A percentile compares a stretch with the other conserved stretches of the same genome.
Evolutionary conservation across 2,888 invertebrate species (phyloP).

Genomic region (Pseudanteris insignis): DNA sequence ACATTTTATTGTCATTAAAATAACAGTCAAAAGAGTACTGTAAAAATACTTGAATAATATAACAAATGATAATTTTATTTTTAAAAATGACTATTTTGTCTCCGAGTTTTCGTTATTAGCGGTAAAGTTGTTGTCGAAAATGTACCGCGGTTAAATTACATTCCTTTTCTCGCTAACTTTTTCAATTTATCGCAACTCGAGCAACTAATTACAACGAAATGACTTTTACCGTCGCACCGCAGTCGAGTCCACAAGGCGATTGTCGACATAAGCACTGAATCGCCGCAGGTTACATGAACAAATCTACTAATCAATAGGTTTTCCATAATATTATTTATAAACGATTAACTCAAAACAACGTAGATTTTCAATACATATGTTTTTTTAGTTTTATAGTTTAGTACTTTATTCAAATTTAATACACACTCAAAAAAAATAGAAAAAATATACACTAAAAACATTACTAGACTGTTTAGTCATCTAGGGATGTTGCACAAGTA

Average conservation of each 20-base stretch:
- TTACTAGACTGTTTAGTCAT: too few species aligned
- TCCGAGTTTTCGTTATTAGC: conserved; percentile 30
- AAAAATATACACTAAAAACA: too few species aligned
- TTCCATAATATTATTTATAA: conserved; percentile 52
- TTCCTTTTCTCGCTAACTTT: conserved; percentile 64
- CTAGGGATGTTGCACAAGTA: too few species aligned
- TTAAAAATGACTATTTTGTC: too few species aligned
- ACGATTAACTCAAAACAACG: conserved; percentile 33
- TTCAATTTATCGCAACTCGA: conserved; percentile 62
- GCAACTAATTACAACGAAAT: conserved; percentile 62
- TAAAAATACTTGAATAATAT: too few species aligned
- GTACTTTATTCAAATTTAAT: too few species aligned
- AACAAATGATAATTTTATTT: too few species aligned
- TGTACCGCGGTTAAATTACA: conserved; percentile 55
- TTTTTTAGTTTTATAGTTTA: too few species aligned
- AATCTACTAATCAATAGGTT: conserved; percentile 40
- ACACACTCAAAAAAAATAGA: too few species aligned
- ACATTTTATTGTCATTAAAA: too few species aligned
- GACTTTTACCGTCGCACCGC: conserved; percentile 53
- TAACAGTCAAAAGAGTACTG: too few species aligned
- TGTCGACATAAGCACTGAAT: conserved; percentile 43
- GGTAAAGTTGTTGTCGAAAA: conserved; percentile 41
- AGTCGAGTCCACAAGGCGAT: conserved; percentile 39
- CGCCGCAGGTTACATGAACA: conserved; percentile 37
- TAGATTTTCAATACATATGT: too few species aligned